Conservation (phyloP, 2,797 vertebrate genomes). For the Cossypha dichroa region DNA sequence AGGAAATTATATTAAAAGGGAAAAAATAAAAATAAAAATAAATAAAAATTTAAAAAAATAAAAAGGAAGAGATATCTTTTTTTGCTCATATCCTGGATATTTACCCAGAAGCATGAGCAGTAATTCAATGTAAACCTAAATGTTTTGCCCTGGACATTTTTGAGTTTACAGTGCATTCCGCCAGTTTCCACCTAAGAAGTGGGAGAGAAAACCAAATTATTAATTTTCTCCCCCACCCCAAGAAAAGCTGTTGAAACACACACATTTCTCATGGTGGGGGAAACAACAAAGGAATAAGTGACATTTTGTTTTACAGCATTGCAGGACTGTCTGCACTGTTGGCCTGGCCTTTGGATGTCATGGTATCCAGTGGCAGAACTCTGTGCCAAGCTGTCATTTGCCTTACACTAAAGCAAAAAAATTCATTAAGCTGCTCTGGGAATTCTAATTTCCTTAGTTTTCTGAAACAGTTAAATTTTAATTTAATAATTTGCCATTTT, state of each 20-base stretch:
- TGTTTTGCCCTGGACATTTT: neutral
- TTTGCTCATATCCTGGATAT: neutral
- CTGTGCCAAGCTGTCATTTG: neutral
- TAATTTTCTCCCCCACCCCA: neutral
- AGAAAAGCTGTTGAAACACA: neutral
- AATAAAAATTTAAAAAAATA: no score
- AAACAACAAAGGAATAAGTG: neutral
- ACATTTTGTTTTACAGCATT: neutral
- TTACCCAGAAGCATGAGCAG: neutral
- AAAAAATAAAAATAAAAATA: rapidly evolving
- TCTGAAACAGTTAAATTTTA: constrained; percentile 1
- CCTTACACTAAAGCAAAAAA: neutral
- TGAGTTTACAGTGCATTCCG: neutral
- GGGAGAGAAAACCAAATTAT: neutral
- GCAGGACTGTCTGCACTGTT: neutral
- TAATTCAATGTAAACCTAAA: neutral
- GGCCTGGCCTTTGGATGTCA: rapidly evolving
- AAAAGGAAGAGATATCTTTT: rapidly evolving
- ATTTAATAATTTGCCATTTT: neutral
- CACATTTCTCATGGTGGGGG: neutral
- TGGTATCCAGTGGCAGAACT: neutral
- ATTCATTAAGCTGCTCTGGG: neutral
- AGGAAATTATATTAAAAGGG: neutral
- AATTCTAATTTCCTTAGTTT: neutral
- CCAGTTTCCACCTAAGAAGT: neutral